Base-by-base conservation (phyloP, 2,888 invertebrate species). In the Mesodorylaimus sp. region DNA sequence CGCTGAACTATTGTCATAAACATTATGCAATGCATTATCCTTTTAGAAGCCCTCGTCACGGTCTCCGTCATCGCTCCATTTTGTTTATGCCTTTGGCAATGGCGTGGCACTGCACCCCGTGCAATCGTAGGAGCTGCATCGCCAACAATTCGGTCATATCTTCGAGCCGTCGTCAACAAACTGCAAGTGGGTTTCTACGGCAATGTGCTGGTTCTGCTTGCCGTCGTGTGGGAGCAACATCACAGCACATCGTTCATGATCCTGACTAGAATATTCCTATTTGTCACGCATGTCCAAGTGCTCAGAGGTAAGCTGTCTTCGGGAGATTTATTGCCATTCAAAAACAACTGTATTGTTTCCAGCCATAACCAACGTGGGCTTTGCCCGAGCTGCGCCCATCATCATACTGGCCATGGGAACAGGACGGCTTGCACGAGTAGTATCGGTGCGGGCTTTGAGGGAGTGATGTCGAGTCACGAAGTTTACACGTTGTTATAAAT, bases 221-320 rank as follows among this genome's bases (percentile, higher is more conserved):
- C 61, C 3, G 60, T 62, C 46, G 55, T 62, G 7, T 62, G 62
- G 57, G 46, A 53, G 37, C 54, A 61, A 13, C 58, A 61, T 24
- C 39, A 58, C 42, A 55, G 56, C 25, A 50, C 45, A 41, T 55
- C 56, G 1, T 61, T 60, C 51, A 55, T 57, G 25, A 13, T 58
- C 1, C 54, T 60, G 16, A 55, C 56, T 25, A 57, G 58, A 46
- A 57, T 66, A 36, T 68, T 65, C 51, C 51, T 66, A 10, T 49
- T 63, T 13, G 57, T 66, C 23, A 60, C 62, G 10, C 56, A 64
- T 53, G 59, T 66, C 57, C 62, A 59, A 54, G 54, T 57, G 21
- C 57, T 60, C 45, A 49, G 58, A 55, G 55, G 59, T 58, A 46
- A 32, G 32, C 7, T 32, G 10, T 32, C 16, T 32, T 7, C 16